phyloP scores from a whole-genome alignment of 2,888 invertebrate genomes.

The Nasonia oneida region DNA sequence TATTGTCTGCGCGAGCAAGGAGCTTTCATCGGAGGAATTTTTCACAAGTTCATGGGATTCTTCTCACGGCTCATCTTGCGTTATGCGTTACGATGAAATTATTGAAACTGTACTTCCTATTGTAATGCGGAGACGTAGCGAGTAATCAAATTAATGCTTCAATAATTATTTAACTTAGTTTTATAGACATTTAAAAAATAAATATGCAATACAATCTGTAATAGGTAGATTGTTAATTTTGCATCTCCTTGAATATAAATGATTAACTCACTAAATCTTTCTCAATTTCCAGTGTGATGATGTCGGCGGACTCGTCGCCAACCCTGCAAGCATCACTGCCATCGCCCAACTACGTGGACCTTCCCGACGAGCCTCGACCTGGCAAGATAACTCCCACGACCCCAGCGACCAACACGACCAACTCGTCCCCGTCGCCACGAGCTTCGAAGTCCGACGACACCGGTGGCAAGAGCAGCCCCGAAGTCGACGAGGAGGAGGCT shows the following conservation, averaged over 20 bases:
- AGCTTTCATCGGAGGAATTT: not conserved
- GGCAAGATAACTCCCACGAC: constrained; percentile 69
- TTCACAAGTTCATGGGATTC: not conserved
- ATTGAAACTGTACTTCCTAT: constrained; percentile 13
- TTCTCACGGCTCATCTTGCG: not conserved
- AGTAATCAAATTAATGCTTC: no score
- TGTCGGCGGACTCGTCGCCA: constrained; percentile 73
- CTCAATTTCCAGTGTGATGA: constrained; percentile 71
- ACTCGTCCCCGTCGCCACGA: constrained; percentile 45
- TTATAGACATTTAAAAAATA: not conserved
- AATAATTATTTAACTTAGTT: not conserved
- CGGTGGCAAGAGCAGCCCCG: constrained; percentile 47
- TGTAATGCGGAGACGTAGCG: not conserved
- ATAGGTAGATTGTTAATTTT: no score
- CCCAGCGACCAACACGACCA: constrained; percentile 59
- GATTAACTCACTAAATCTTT: not conserved
- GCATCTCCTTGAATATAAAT: no score
- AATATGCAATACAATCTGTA: not conserved
- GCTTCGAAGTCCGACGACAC: constrained; percentile 38
- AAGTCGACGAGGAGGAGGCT: constrained; percentile 64
- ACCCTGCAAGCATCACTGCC: constrained; percentile 70
- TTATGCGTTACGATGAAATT: not conserved
- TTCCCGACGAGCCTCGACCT: constrained; percentile 71
- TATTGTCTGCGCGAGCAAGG: not conserved
- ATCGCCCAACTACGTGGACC: constrained; percentile 69